Evolutionary conservation across 1,140 invertebrate genomes (phyloP).

Genomic region (Rhagoletis zephyria): DNA sequence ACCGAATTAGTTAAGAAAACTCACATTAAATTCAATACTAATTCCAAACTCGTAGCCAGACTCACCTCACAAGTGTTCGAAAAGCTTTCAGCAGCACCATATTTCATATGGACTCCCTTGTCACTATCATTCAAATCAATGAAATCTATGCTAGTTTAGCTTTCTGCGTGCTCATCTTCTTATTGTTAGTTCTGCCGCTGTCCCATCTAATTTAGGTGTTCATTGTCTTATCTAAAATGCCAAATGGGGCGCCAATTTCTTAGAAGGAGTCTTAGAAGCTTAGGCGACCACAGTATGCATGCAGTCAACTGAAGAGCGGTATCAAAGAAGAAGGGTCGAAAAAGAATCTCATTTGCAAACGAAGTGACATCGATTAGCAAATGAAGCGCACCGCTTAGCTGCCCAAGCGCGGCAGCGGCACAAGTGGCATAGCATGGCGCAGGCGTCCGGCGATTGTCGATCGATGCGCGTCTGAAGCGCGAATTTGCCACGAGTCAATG

Average conservation of each 20-base stretch:
- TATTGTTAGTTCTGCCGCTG: not conserved
- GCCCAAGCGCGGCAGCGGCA: not conserved
- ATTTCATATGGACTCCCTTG: not conserved
- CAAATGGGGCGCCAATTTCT: conserved; percentile 12
- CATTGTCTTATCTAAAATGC: not conserved
- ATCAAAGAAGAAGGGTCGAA: no score
- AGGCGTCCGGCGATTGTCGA: no score
- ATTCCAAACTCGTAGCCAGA: not conserved
- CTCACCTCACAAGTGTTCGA: not conserved
- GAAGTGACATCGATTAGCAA: conserved; percentile 50
- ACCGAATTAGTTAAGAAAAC: not conserved
- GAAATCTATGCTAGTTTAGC: conserved; percentile 36
- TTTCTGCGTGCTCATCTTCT: not conserved
- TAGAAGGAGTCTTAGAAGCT: conserved; percentile 1
- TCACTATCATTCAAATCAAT: conserved; percentile 43
- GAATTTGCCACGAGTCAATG: conserved; percentile 53
- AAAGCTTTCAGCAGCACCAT: not conserved
- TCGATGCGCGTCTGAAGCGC: conserved; percentile 28
- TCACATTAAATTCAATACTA: not conserved
- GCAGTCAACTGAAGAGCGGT: no score
- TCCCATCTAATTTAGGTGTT: conserved; percentile 8
- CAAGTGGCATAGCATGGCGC: conserved; percentile 8
- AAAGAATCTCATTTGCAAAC: not conserved
- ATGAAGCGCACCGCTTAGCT: conserved; percentile 25
- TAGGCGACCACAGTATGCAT: not conserved